Percentiles rank a stretch among this genome's conserved stretches.
Conservation (phyloP, 2,113 vertebrate genomes). For the Enhydra lutris region DNA sequence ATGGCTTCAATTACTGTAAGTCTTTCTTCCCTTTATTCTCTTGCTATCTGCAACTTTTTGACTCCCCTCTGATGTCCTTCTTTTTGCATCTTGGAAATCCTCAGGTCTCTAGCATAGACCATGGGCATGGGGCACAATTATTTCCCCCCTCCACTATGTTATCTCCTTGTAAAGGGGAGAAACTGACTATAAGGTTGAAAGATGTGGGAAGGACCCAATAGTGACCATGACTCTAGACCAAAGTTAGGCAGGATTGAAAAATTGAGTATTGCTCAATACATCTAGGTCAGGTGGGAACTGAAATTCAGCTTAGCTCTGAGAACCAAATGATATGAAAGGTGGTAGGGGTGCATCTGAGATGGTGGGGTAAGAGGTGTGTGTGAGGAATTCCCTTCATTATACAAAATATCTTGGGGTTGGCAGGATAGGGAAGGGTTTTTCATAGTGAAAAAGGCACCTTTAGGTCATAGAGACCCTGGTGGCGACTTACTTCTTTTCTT, state of each 20-base stretch:
- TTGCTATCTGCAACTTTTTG: background rate
- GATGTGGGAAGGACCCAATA: background rate
- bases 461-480: background rate
- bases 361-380: background rate
- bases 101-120: background rate
- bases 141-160: background rate
- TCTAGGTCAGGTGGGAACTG: background rate
- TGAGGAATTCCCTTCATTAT: background rate
- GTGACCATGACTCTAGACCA: background rate
- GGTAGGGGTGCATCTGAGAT: fast-evolving
- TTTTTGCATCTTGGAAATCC: background rate
- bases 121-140: background rate
- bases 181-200: background rate
- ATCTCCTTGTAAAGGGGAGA: background rate
- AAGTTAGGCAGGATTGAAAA: background rate
- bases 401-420: background rate
- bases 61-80: background rate
- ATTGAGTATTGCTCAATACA: background rate
- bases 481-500: background rate
- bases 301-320: background rate
- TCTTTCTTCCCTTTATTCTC: background rate
- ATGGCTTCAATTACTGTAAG: background rate
- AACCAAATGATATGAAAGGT: background rate
- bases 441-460: background rate
- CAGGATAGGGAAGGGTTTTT: background rate